Evolutionary conservation across 2,888 invertebrate genomes (phyloP).

Genomic region (Dyspetes luteomarginatus): DNA sequence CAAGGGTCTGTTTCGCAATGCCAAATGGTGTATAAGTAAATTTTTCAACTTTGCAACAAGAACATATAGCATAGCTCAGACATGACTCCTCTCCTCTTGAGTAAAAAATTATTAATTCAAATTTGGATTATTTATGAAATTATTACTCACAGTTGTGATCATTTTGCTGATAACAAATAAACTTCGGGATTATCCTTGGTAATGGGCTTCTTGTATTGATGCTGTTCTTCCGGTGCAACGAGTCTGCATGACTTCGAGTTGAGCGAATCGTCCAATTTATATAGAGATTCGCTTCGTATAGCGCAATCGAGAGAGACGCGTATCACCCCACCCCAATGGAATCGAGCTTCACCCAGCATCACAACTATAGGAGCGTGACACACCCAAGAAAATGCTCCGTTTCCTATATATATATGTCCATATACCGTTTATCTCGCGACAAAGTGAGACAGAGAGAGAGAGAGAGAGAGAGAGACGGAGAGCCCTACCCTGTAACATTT

Average conservation of each 20-base stretch:
- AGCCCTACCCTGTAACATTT: constrained; percentile 79
- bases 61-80: no score
- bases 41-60: no score
- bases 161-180: constrained; percentile 41
- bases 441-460: constrained; percentile 33
- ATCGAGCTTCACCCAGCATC: constrained; percentile 47
- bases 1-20: no score
- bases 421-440: constrained; percentile 16
- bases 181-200: constrained; percentile 11
- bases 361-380: constrained; percentile 68
- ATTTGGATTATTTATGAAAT: not conserved
- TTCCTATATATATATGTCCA: constrained; percentile 67
- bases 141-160: constrained; percentile 72
- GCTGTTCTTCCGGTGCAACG: constrained; percentile 65
- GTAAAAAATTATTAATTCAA: no score
- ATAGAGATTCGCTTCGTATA: constrained; percentile 73
- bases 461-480: no score
- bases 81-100: no score
- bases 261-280: constrained; percentile 78
- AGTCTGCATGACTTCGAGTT: constrained; percentile 73
- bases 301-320: constrained; percentile 69
- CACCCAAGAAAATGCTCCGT: constrained; percentile 82
- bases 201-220: constrained; percentile 35
- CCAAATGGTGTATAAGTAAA: no score
- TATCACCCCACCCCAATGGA: constrained; percentile 74